These are phyloP conservation scores for Saccostrea glomerata DNA, from an alignment of 1,140 invertebrate genomes.

Conservation along the genomic window DNA sequence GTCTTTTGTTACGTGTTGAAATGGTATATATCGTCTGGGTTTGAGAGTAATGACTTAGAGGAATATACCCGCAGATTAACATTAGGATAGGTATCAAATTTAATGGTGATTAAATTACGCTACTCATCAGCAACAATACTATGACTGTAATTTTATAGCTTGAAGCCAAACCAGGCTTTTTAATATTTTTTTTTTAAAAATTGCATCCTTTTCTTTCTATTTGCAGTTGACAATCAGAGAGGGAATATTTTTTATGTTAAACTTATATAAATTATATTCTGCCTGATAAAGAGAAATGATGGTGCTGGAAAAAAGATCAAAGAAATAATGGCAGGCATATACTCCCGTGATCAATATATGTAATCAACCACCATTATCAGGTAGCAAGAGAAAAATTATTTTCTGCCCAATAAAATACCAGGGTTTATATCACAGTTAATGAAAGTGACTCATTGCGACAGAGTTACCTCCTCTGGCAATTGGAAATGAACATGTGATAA, in stretches of 20 bases:
- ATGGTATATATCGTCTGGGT: no score
- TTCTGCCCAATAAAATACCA: neutral
- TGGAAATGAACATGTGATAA: neutral
- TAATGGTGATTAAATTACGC: no score
- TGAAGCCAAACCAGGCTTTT: no score
- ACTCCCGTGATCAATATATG: neutral
- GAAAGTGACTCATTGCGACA: neutral
- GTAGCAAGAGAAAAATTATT: neutral
- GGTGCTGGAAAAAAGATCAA: neutral
- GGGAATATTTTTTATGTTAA: neutral
- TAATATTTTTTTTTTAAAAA: no score
- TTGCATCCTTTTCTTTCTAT: no score
- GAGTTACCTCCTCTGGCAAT: conserved; percentile 11
- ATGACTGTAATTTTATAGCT: no score
- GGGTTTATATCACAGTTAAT: neutral
- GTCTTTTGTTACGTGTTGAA: no score
- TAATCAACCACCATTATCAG: neutral
- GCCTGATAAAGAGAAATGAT: neutral
- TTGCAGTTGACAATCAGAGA: no score
- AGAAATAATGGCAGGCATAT: neutral
- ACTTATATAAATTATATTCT: neutral
- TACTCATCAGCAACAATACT: no score
- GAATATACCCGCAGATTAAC: no score
- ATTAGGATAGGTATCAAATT: no score
- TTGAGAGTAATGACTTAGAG: no score